Evolutionary conservation across 2,888 invertebrate genomes (phyloP).

Genomic region (Trichogramma dendrolimi): DNA sequence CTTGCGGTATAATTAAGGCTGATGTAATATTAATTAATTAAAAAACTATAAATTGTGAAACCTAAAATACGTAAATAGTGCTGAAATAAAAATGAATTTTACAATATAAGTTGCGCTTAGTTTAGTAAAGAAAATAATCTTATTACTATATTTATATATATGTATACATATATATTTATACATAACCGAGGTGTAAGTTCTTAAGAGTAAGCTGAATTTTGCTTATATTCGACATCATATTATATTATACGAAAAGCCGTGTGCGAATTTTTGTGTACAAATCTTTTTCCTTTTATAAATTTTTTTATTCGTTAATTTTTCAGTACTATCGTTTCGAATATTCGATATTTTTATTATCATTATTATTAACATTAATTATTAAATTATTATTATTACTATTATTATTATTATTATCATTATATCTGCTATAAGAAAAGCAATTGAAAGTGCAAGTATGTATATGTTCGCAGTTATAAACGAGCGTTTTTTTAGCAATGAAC

Average conservation of each 20-base stretch:
- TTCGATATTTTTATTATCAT: slow-evolving; percentile 30
- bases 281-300: slow-evolving; percentile 30
- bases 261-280: slow-evolving; percentile 37
- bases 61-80: slow-evolving; percentile 30
- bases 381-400: slow-evolving; percentile 27
- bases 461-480: slow-evolving; percentile 29
- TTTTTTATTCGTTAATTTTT: slow-evolving; percentile 27
- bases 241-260: slow-evolving; percentile 31
- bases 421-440: slow-evolving; percentile 34
- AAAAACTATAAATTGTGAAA: slow-evolving; percentile 19
- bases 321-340: slow-evolving; percentile 9
- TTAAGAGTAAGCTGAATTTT: slow-evolving; percentile 24
- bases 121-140: slow-evolving; percentile 16
- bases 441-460: slow-evolving; percentile 36
- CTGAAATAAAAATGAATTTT: slow-evolving; percentile 21
- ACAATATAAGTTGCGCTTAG: slow-evolving; percentile 22
- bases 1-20: slow-evolving; percentile 20
- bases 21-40: neutral
- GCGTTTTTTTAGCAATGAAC: slow-evolving; percentile 37
- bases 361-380: slow-evolving; percentile 19
- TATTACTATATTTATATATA: slow-evolving; percentile 19
- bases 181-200: slow-evolving; percentile 20
- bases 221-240: slow-evolving; percentile 24
- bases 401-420: slow-evolving; percentile 24
- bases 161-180: slow-evolving; percentile 21